A percentile compares a stretch with the other conserved stretches of the same genome.
Conservation (phyloP, 2,797 vertebrate genomes). For the Phrynocephalus guinanensis region DNA sequence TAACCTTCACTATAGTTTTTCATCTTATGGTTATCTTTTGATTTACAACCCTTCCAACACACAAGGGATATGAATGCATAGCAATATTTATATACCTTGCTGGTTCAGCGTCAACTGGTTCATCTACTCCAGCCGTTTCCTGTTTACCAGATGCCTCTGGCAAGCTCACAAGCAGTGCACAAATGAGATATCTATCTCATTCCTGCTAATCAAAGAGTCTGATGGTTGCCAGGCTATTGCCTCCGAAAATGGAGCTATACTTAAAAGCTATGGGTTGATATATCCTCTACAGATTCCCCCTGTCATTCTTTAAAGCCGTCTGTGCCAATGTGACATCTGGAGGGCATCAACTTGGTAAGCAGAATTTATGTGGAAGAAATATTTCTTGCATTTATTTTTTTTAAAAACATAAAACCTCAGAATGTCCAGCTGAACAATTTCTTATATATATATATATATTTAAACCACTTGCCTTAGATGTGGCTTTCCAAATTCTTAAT, state of each 20-base stretch:
- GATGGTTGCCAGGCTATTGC: not conserved
- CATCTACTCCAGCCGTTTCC: not conserved
- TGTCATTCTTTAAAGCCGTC: not conserved
- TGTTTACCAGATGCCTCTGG: not conserved
- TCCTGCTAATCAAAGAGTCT: not conserved
- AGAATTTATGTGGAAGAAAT: not conserved
- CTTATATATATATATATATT: not conserved
- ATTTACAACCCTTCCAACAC: not conserved
- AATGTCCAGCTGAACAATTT: not conserved
- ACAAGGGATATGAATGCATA: not conserved
- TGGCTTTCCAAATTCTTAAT: not conserved
- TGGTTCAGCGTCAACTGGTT: not conserved
- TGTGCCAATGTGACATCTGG: not conserved
- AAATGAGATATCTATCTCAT: too few species aligned
- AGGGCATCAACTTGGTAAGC: not conserved
- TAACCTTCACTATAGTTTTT: not conserved
- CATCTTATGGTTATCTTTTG: not conserved
- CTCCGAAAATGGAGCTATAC: not conserved
- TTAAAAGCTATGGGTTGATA: not conserved
- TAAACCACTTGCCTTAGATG: not conserved
- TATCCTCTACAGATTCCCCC: not conserved
- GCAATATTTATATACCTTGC: not conserved
- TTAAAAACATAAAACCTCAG: too few species aligned
- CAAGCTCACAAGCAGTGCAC: too few species aligned
- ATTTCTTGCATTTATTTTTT: not conserved